Base-by-base conservation (phyloP, 2,888 invertebrate species). In the Campoplex nolae region DNA sequence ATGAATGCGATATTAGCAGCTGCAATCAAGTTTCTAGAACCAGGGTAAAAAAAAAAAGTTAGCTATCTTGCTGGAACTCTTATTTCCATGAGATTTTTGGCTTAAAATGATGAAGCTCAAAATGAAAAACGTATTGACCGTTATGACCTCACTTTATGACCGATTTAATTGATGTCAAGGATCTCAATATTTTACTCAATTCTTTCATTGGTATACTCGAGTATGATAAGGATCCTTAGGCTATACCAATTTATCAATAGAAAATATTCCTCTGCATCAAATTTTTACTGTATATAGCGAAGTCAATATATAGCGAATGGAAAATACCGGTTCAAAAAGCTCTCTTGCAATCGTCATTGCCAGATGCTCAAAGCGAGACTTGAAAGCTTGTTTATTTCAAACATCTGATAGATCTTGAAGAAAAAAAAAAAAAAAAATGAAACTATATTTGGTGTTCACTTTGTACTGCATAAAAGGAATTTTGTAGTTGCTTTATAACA, bases 281-380 rank as follows among this genome's bases (percentile, higher is more conserved):
- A 65, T 16, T 3, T 56, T 56, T 13, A 42, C 32, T 23, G 32
- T 54, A 68, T 42, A 9, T 3, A 23, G 35, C 3, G 6, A 23
- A 23, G 56, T 58, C 70, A 28, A 23, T 23, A 62, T 71, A 80
- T 48, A 62, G 7, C 28, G 28, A 83, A 67, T 54, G 65, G 32
- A 73, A 83, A 67, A 73, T 73, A 58, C 54, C 28, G n/a, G 54
- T 73, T 51, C 38, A 65, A 54, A 11, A 45, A 62, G 2, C 18
- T 35, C 71, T 51, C n/a, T 42, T 32, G 51, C 54, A 54, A 23
- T 56, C 54, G 58, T 35, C 18, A 78, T 65, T 67, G 18, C 23
- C 35, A 42, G 70, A 83, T 73, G 45, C n/a, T 78, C 54, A 65
- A 51, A 78, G 51, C 42, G 23, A 6, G 42, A 48, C 45, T 68